Evolutionary conservation across 2,113 vertebrate species (phyloP).

Genomic region (Corythornis vintsioides): DNA sequence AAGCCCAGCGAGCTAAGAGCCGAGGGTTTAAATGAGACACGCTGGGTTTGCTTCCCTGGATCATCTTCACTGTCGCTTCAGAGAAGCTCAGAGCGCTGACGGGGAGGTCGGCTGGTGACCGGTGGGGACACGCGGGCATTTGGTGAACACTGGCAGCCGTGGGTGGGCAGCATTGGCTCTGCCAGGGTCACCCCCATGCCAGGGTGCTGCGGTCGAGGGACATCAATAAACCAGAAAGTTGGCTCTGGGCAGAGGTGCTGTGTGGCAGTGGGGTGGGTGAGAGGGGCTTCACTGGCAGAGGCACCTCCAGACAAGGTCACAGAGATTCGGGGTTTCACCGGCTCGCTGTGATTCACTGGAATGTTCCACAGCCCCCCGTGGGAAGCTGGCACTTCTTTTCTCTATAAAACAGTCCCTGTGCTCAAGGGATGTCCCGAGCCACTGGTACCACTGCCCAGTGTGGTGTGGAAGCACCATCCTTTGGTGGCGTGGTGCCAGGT

Average conservation of each 20-base stretch:
- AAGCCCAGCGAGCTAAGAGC: neutral
- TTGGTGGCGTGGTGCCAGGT: too few species aligned
- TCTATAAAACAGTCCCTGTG: neutral
- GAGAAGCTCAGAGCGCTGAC: neutral
- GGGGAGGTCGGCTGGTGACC: neutral
- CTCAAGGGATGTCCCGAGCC: neutral
- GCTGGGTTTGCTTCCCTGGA: accelerated
- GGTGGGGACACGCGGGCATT: neutral
- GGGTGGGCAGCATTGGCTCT: neutral
- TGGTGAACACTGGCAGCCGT: neutral
- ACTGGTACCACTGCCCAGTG: accelerated
- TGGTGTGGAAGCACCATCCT: neutral
- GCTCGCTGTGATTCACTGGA: neutral
- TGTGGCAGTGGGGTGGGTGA: neutral
- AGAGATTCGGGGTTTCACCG: neutral
- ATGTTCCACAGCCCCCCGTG: neutral
- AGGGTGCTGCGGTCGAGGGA: neutral
- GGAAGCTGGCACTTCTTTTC: neutral
- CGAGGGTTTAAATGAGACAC: neutral
- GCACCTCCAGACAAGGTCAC: neutral
- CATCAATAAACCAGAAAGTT: neutral
- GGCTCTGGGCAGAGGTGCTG: neutral
- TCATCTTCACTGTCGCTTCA: neutral
- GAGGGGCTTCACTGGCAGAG: neutral
- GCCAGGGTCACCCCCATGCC: accelerated